Base-by-base conservation (phyloP, 2,113 vertebrate species). In the Opisthocomus hoazin region DNA sequence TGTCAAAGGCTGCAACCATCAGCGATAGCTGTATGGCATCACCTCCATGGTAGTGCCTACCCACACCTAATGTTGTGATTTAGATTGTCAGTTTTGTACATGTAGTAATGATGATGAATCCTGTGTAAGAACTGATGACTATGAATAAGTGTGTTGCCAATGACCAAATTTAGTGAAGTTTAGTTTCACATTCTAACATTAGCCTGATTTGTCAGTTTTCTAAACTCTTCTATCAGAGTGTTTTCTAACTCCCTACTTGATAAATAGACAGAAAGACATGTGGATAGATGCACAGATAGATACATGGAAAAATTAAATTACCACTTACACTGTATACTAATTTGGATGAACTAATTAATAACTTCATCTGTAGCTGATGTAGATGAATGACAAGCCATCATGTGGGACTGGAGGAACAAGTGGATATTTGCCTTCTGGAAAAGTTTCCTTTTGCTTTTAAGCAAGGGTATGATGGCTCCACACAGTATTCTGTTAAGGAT, bases 1-100 rank as follows among this genome's bases (percentile, higher is more conserved):
- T 0, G 0, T 10, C 39, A 60, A 46, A 34, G 10, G 3, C 27
- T 6, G 1, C 15, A 66, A 29, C 18, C 45, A 53, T 20, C 18
- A 60, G 23, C 10, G 29, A 53, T 30, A 60, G 39, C 34, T 53
- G 24, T 29, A 58, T 23, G 22, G 37, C 34, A 61, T 54, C 23
- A n/a, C 12, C 19, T 76, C 34, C 11, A 8, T 37, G 13, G 19
- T 36, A 61, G 13, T 30, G n/a, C 16, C 15, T 61, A 61, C 9
- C 4, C 24, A 41, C 13, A 26, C 11, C 6, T 45, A 22, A 50
- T 19, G 54, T 7, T n/a, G 12, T 50, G 36, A 36, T 68, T 60
- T 43, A 58, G 11, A 66, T 66, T 1, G 1, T 16, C 13, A 11
- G 37, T 53, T 66, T 60, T 46, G 34, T 60, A 68, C 12, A 21